Base-by-base conservation (phyloP, 2,888 invertebrate species). In the Timandra comae region DNA sequence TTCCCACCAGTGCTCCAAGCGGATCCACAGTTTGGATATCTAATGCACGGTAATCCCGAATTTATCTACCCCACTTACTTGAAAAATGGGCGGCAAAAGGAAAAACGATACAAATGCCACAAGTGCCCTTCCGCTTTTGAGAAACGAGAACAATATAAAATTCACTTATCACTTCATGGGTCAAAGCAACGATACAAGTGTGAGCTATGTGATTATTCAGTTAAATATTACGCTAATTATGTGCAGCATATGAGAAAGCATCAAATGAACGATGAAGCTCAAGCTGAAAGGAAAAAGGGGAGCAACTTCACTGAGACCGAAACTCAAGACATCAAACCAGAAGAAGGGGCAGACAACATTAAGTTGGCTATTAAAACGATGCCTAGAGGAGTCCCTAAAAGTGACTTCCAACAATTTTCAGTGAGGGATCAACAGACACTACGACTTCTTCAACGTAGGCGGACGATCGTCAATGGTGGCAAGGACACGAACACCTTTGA, bases 41-140 rank as follows among this genome's bases (percentile, higher is more conserved):
- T 89, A 20, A 91, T 91, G 88, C 89, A 91, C 42, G 93, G 93
- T 3, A 93, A 91, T 71, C 93, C 93, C 0, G 90, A 91, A 47
- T 93, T 93, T 54, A 89, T 91, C 31, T 93, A 93, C 59, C 93
- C 92, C 1, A 91, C 91, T 0, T 91, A 90, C 46, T 60, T 92
- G 35, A 91, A 92, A 66, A 93, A 93, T 58, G 93, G 93, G 0
- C 86, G 90, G 2, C 80, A 91, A 56, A 92, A 91, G 63, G 91
- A 92, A 61, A 93, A 93, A 62, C 87, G 92, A 3, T 93, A 93
- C 72, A 93, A 93, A 70, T 94, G 94, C 66, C 90, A 91, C 54
- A 93, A 94, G 73, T 95, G 95, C 63, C 95, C 96, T 0, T 94
- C 94, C 26, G 93, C 94, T 0, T 95, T 95, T 71, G 93, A 94